Base-by-base conservation (phyloP, 2,888 invertebrate species). In the Oligia fasciuncula region DNA sequence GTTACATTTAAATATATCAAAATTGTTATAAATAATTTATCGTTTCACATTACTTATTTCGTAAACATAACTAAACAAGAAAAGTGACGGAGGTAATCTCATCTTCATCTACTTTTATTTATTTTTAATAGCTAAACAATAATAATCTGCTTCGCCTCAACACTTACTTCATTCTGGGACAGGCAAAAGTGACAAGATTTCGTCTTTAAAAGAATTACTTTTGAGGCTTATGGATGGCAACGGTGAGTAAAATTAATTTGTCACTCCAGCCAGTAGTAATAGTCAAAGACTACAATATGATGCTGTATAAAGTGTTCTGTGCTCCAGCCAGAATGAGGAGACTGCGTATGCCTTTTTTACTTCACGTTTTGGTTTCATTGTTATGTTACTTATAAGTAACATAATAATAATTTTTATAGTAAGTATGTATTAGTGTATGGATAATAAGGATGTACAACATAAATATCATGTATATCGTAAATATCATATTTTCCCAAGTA, bases 221-320 rank as follows among this genome's bases (percentile, higher is more conserved):
- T 84, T 90, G 60, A 89, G 90, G 57, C 90, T 93, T 43, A 93
- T 95, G 94, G 93, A 94, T 73, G 91, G 91, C 23, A 91, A 91
- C 72, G 91, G 95, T 94, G 75, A 88, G 91, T 89, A 80, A 63
- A 67, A 78, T 71, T 54, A 35, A 46, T 11, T 70, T 54, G 14
- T 40, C 23, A 35, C 8, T n/a, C 14, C 54, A 71, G 11, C 40
- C 29, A 65, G 13, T n/a, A n/a, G n/a, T n/a, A n/a, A n/a, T n/a
- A n/a, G n/a, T n/a, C n/a, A n/a, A n/a, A n/a, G n/a, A n/a, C n/a
- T n/a, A n/a, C n/a, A n/a, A n/a, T n/a, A n/a, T n/a, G n/a, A n/a
- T n/a, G n/a, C n/a, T n/a, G n/a, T n/a, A n/a, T n/a, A n/a, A n/a
- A n/a, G n/a, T n/a, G n/a, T n/a, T n/a, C n/a, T n/a, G n/a, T n/a